Evolutionary conservation across 2,888 invertebrate genomes (phyloP).

Genomic region (Bellardia pandia): DNA sequence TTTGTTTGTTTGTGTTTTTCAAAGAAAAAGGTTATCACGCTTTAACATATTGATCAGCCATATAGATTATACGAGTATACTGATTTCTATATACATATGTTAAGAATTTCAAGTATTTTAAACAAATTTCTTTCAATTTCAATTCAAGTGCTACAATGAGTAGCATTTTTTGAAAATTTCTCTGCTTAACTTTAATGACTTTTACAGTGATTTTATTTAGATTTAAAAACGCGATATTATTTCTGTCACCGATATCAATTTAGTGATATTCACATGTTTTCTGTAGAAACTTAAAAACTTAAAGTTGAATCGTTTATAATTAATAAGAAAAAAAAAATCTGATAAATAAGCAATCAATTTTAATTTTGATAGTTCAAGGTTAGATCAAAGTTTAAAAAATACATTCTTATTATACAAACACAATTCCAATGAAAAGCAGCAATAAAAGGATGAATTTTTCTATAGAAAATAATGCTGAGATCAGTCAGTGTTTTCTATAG

Average conservation of each 20-base stretch:
- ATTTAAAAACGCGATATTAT: not conserved
- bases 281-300: not conserved
- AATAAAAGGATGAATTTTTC: too few relatives aligned
- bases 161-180: not conserved
- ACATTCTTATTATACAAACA: too few relatives aligned
- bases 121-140: not conserved
- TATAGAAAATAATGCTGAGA: too few relatives aligned
- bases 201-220: not conserved
- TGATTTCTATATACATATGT: not conserved
- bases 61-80: not conserved
- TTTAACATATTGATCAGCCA: not conserved
- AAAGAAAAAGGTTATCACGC: slow-evolving; percentile 5
- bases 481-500: too few relatives aligned
- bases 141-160: not conserved
- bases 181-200: not conserved
- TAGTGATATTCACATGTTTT: not conserved
- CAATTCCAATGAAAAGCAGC: too few relatives aligned
- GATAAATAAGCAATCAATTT: slow-evolving; percentile 1
- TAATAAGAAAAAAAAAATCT: not conserved
- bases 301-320: slow-evolving; percentile 1
- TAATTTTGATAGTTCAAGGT: not conserved
- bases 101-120: not conserved
- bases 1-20: not conserved
- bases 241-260: too few relatives aligned
- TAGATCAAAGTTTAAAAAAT: too few relatives aligned